These are phyloP conservation scores for Riptortus pedestris DNA, from an alignment of 1,140 invertebrate genomes.

Conservation along the genomic window DNA sequence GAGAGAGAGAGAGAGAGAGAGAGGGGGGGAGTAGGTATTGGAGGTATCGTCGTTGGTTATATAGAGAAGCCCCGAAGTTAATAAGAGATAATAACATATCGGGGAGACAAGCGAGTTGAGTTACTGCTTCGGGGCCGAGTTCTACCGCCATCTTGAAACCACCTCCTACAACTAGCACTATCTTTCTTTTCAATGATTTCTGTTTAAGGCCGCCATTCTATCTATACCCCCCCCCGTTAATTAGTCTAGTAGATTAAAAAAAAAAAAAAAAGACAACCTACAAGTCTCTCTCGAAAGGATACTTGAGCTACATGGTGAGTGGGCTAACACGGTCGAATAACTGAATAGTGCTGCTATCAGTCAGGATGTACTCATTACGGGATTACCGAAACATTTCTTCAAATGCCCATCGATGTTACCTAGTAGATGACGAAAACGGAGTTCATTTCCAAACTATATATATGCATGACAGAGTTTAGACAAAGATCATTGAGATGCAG, in stretches of 20 bases:
- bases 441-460: too few relatives aligned
- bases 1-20: slow-evolving; percentile 20
- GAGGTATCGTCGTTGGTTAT: not conserved
- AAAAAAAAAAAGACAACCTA: too few relatives aligned
- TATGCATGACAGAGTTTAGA: too few relatives aligned
- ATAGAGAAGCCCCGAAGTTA: not conserved
- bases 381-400: too few relatives aligned
- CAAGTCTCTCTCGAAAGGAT: not conserved
- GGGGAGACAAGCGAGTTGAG: not conserved
- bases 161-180: not conserved
- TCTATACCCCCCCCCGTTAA: not conserved
- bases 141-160: slow-evolving; percentile 1
- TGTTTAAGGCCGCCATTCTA: not conserved
- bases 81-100: slow-evolving; percentile 10
- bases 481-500: too few relatives aligned
- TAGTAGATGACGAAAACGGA: too few relatives aligned
- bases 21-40: not conserved
- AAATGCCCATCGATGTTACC: too few relatives aligned
- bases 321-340: too few relatives aligned
- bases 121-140: not conserved
- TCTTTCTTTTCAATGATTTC: slow-evolving; percentile 3
- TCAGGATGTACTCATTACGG: too few relatives aligned
- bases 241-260: too few relatives aligned
- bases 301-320: not conserved
- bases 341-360: too few relatives aligned